Percentiles rank a stretch among this genome's conserved stretches.
These are phyloP conservation scores for Menura novaehollandiae DNA, from an alignment of 2,113 vertebrate genomes.

Conservation along the genomic window DNA sequence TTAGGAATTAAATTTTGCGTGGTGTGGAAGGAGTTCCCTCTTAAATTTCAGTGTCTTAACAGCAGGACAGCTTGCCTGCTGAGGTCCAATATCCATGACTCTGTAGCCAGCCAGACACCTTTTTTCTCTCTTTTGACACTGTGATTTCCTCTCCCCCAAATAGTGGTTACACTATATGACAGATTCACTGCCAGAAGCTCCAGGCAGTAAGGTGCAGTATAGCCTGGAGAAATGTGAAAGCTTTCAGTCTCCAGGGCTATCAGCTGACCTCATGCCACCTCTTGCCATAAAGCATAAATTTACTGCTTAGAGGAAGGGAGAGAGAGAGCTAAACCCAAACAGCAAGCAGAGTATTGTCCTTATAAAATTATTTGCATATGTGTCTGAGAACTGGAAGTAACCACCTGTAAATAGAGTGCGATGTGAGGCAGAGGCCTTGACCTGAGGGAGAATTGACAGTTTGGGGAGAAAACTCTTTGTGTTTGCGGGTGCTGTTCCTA, in stretches of 20 bases:
- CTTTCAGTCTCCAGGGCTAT: not conserved
- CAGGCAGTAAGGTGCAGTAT: not conserved
- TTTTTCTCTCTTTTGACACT: not conserved
- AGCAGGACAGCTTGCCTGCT: not conserved
- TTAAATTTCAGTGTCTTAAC: not conserved
- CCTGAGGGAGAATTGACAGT: not conserved
- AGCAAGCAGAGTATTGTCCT: not conserved
- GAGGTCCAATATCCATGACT: not conserved
- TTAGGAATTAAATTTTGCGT: not conserved
- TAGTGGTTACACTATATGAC: not conserved
- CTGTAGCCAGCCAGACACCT: not conserved
- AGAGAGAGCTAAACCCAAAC: not conserved
- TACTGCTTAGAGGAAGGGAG: not conserved
- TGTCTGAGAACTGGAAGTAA: not conserved
- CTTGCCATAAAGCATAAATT: not conserved
- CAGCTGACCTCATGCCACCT: not conserved
- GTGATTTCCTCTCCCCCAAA: not conserved
- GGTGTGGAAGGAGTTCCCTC: not conserved
- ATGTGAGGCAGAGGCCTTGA: not conserved
- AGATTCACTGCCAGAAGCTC: not conserved
- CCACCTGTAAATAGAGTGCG: too few relatives aligned
- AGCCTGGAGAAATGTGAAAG: not conserved
- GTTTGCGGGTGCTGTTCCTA: not conserved
- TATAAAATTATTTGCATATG: not conserved
- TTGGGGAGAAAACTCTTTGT: not conserved